phyloP scores from a whole-genome alignment of 2,888 invertebrate genomes.

The Chrysotoxum bicinctum region DNA sequence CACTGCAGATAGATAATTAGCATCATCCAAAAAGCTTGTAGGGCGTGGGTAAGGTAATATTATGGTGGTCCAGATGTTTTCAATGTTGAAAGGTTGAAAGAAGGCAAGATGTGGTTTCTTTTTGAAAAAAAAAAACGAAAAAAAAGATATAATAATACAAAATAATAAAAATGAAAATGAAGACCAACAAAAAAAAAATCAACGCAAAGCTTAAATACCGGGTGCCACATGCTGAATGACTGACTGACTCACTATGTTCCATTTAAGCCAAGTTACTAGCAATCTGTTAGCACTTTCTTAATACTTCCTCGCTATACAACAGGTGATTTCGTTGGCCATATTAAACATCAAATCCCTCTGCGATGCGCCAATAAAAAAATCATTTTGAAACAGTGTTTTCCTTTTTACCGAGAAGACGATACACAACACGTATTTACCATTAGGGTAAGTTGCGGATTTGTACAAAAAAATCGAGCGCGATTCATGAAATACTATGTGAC shows the following conservation, averaged over 20 bases:
- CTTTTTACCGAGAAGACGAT: neutral
- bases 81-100: conserved; percentile 14
- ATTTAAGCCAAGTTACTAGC: neutral
- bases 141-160: too few species aligned
- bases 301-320: conserved; percentile 29
- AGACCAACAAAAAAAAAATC: neutral
- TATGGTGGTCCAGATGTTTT: conserved; percentile 17
- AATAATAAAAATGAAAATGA: neutral
- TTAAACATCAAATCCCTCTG: conserved; percentile 37
- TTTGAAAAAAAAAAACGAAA: neutral
- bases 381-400: conserved; percentile 10
- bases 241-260: neutral
- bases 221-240: conserved; percentile 16
- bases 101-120: neutral
- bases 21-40: neutral
- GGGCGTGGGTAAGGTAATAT: neutral
- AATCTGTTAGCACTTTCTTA: conserved; percentile 36
- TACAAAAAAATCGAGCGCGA: neutral
- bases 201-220: conserved; percentile 10
- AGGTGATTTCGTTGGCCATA: conserved; percentile 44
- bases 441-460: neutral
- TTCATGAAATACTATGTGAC: neutral
- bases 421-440: neutral
- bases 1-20: conserved; percentile 19
- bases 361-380: conserved; percentile 47